Evolutionary conservation across 2,113 vertebrate genomes (phyloP).

Genomic region (Microcebus ravelobensis): DNA sequence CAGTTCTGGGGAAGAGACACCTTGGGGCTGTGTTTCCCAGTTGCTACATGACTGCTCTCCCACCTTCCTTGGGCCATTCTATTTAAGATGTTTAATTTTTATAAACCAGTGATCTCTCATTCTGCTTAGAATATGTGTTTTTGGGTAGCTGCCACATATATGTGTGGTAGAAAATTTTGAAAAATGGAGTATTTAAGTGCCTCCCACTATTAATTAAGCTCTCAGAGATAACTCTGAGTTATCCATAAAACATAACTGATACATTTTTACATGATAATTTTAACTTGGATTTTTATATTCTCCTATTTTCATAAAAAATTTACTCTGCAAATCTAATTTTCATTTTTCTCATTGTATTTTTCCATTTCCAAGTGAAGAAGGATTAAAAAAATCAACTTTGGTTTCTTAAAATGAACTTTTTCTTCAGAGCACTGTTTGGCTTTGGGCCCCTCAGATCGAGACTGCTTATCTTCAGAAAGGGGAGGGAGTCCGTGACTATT

Average conservation of each 20-base stretch:
- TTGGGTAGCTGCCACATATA: neutral
- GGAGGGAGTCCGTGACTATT: neutral
- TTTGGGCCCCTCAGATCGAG: neutral
- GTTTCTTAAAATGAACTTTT: neutral
- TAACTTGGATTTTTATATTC: neutral
- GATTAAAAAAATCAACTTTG: neutral
- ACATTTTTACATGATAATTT: neutral
- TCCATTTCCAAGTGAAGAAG: neutral
- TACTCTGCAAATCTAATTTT: neutral
- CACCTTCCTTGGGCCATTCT: neutral
- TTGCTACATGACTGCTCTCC: neutral
- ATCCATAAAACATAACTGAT: neutral
- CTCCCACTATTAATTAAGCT: neutral
- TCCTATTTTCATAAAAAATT: neutral
- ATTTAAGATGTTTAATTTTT: neutral
- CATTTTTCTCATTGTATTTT: neutral
- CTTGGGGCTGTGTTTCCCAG: neutral
- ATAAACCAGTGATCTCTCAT: neutral
- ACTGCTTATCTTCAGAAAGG: neutral
- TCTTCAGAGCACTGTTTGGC: neutral
- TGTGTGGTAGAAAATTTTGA: neutral
- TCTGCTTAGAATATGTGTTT: neutral
- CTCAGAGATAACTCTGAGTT: neutral
- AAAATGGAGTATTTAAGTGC: neutral
- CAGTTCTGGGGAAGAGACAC: neutral